phyloP scores from a whole-genome alignment of 2,113 vertebrate genomes.

The Tringa solitaria region DNA sequence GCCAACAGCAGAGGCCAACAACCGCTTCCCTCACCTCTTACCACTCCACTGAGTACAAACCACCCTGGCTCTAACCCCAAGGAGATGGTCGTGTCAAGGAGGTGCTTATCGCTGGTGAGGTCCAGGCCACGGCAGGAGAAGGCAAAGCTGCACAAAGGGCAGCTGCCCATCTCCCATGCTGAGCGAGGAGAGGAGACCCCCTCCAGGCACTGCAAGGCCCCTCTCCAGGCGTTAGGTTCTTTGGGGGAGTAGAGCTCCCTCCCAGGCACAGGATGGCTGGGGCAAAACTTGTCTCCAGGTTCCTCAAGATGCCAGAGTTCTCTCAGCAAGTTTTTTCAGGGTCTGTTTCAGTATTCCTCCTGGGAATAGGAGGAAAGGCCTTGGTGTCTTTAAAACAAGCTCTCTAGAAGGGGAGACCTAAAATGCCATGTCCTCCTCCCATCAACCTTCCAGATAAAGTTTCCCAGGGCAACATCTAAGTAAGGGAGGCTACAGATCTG shows the following conservation, averaged over 20 bases:
- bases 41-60: not conserved
- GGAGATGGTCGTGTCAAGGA: not conserved
- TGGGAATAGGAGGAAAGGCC: not conserved
- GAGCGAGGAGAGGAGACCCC: not conserved
- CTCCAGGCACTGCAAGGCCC: not conserved
- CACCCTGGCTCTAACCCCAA: not conserved
- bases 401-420: not conserved
- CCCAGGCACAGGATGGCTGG: too few relatives aligned
- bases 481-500: not conserved
- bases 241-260: not conserved
- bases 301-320: not conserved
- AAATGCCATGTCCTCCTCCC: not conserved
- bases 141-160: not conserved
- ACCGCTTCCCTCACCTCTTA: not conserved
- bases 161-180: accelerated
- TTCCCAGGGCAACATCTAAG: not conserved
- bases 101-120: not conserved
- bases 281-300: not conserved
- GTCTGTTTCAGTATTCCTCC: not conserved
- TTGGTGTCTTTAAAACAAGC: not conserved
- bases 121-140: not conserved
- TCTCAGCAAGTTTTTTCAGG: not conserved
- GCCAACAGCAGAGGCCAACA: not conserved
- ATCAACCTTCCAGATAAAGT: not conserved
- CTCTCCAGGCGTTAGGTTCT: not conserved